Conservation (phyloP, 2,888 invertebrate species). For the Craniophora ligustri region DNA sequence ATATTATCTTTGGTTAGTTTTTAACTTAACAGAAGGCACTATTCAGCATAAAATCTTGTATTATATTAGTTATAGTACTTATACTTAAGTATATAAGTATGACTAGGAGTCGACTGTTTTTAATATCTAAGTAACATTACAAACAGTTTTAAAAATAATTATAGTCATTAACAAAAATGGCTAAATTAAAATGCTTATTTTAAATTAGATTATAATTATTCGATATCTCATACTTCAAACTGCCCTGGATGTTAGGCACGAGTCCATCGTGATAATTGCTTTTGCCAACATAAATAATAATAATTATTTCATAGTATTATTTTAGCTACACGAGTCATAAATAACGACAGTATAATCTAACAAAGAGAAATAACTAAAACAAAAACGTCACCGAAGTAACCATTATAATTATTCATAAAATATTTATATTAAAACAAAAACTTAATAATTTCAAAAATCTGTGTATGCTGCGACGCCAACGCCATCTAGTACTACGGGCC, state of each 20-base stretch:
- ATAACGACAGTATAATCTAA: neutral
- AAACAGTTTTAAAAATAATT: conserved; percentile 15
- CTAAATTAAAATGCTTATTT: conserved; percentile 48
- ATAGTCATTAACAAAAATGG: conserved; percentile 30
- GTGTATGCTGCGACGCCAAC: conserved; percentile 76
- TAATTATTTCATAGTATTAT: neutral
- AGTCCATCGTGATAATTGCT: too few species aligned
- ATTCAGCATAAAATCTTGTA: conserved; percentile 4
- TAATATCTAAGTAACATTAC: conserved; percentile 13
- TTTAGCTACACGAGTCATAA: neutral
- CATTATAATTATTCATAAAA: conserved; percentile 31
- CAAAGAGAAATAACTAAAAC: conserved; percentile 23
- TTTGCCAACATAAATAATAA: neutral
- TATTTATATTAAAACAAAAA: conserved; percentile 44
- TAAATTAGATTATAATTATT: conserved; percentile 11
- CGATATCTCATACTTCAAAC: neutral
- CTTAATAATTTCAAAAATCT: conserved; percentile 80
- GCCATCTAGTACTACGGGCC: conserved; percentile 92
- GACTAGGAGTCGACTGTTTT: conserved; percentile 55
- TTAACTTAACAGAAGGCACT: conserved; percentile 35
- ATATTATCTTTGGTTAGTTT: conserved; percentile 42
- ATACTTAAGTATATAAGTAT: conserved; percentile 37
- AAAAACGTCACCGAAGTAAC: conserved; percentile 6
- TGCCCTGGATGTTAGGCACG: conserved; percentile 17
- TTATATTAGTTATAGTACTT: conserved; percentile 8